Percentiles rank a stretch among this genome's conserved stretches.
phyloP scores from a whole-genome alignment of 2,888 invertebrate species.

The Synanthedon myopaeformis region DNA sequence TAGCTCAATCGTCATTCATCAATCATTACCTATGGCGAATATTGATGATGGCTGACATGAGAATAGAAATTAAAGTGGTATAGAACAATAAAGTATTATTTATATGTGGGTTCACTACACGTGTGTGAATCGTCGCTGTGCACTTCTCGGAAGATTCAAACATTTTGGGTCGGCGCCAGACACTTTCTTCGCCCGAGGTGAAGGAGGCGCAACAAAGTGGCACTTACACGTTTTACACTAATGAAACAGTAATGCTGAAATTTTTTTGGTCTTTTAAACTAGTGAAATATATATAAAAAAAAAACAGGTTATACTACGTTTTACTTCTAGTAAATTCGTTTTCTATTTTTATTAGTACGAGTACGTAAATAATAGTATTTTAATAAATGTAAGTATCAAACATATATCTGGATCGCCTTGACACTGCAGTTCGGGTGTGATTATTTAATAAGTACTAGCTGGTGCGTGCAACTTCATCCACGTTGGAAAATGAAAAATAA shows the following conservation, averaged over 20 bases:
- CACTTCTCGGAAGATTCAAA: constrained; percentile 50
- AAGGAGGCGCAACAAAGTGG: constrained; percentile 24
- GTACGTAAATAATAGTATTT: no score
- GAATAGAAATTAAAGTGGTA: background rate
- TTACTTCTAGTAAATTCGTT: no score
- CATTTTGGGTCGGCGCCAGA: constrained; percentile 48
- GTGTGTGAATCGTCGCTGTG: constrained; percentile 28
- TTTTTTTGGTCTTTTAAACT: background rate
- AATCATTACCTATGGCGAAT: background rate
- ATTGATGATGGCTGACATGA: background rate
- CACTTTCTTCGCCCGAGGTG: constrained; percentile 28
- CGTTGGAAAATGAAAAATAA: no score
- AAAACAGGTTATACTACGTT: no score
- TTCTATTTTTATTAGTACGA: no score
- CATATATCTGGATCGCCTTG: no score
- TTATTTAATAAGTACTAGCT: no score
- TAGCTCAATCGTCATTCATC: background rate
- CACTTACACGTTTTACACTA: constrained; percentile 29
- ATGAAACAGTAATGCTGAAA: constrained; percentile 15
- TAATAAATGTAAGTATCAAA: no score
- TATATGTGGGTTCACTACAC: background rate
- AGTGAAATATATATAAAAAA: no score
- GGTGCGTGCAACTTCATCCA: no score
- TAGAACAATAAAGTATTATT: background rate
- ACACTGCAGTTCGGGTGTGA: no score